Base-by-base conservation (phyloP, 2,888 invertebrate species). In the Clostera curtula region DNA sequence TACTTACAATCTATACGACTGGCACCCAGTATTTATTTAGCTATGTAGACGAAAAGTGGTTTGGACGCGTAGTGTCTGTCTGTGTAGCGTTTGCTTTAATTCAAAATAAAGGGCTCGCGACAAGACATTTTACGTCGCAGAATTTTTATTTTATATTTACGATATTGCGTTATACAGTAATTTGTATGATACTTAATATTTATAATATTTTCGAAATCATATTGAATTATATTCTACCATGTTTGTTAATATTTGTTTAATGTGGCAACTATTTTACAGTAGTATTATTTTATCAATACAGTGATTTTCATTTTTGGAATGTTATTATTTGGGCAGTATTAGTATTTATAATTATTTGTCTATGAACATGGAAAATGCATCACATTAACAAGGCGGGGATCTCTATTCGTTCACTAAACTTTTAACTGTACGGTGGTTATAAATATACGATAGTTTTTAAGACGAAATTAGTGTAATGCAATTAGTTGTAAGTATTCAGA, bases 361-460 rank as follows among this genome's bases (percentile, higher is more conserved):
- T 43, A 39, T 36, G 27, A 31, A 24, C 36, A 39, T 32, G 29
- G 14, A 23, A 23, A 23, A 15, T 23, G 7, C 37, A 54, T 51
- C 46, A 63, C 65, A 63, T 57, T 63, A 60, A 67, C 65, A 43
- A 56, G 72, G 61, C 68, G 61, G 59, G 46, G 79, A 77, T 77
- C 77, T 79, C 47, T 64, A 52, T 62, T 56, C 53, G 64, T 75
- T 79, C 67, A 66, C 61, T 70, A 57, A 63, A 51, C 56, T 63
- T 59, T 61, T 57, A 57, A 71, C 60, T 70, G 43, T 70, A 68
- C 61, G 73, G 73, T 77, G 77, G 74, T 68, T 77, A 80, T 79
- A 76, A 71, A 69, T 76, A 79, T 83, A 83, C 79, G 79, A 79
- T 83, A 80, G 71, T 34, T 38, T 58, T 41, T 80, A 79, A 80